phyloP scores from a whole-genome alignment of 2,888 invertebrate genomes.

The Callinectes sapidus region DNA sequence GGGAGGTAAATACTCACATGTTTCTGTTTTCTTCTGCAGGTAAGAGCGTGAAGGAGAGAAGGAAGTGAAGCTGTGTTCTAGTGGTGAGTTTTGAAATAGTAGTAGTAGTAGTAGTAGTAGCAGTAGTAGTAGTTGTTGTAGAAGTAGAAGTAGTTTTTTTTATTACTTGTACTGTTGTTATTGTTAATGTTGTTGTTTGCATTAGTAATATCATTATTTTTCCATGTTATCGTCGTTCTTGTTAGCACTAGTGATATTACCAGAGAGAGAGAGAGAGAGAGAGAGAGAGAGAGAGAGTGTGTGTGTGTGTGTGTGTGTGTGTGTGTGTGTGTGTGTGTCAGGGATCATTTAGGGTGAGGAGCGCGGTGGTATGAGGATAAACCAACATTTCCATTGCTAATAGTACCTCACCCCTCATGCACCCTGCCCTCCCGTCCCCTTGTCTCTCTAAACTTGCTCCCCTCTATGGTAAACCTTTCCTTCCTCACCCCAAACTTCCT shows the following conservation, averaged over 20 bases:
- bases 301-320: background rate
- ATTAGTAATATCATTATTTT: background rate
- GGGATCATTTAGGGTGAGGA: background rate
- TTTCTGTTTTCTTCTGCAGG: background rate
- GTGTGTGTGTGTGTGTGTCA: background rate
- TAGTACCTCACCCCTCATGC: no score
- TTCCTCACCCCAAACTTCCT: no score
- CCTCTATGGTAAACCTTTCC: no score
- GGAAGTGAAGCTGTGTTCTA: background rate
- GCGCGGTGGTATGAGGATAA: no score
- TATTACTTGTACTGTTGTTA: no score
- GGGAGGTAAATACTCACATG: background rate
- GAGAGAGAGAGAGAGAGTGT: background rate
- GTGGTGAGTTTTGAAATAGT: background rate
- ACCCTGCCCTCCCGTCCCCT: no score
- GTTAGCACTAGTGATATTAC: background rate
- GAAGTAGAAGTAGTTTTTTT: background rate
- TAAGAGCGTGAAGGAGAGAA: background rate
- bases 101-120: background rate
- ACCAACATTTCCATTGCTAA: no score
- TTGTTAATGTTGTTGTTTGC: no score
- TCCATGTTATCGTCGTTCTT: background rate
- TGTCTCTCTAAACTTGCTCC: no score
- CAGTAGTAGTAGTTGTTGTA: background rate
- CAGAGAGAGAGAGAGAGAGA: background rate